These are phyloP conservation scores for Bradynema listronoti DNA, from an alignment of 1,140 invertebrate species.

Conservation along the genomic window DNA sequence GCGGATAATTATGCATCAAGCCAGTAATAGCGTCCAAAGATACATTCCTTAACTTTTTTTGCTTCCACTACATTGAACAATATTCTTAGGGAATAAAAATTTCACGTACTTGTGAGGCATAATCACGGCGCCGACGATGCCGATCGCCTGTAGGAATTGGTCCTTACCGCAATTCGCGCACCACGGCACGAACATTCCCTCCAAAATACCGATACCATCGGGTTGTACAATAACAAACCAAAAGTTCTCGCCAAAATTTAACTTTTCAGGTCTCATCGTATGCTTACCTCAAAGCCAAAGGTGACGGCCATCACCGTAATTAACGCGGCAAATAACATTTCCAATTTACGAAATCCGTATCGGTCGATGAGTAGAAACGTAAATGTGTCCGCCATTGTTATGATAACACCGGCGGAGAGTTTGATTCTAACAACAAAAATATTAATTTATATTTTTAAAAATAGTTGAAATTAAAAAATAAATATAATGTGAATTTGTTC, in stretches of 20 bases:
- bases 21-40: too few relatives aligned
- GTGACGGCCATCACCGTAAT: constrained; percentile 78
- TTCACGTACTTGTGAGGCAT: constrained; percentile 82
- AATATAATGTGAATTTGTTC: too few relatives aligned
- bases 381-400: constrained; percentile 81
- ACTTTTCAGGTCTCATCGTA: too few relatives aligned
- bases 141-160: constrained; percentile 73
- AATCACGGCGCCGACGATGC: constrained; percentile 70
- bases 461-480: too few relatives aligned
- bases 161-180: constrained; percentile 68
- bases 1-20: too few relatives aligned
- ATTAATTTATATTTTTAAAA: too few relatives aligned
- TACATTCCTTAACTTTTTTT: too few relatives aligned
- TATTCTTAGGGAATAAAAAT: too few relatives aligned
- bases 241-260: too few relatives aligned
- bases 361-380: constrained; percentile 84
- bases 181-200: constrained; percentile 78
- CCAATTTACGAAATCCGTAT: constrained; percentile 80
- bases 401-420: constrained; percentile 75
- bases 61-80: too few relatives aligned
- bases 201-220: constrained; percentile 67
- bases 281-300: constrained; percentile 81
- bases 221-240: constrained; percentile 62
- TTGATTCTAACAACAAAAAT: too few relatives aligned
- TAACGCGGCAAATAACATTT: constrained; percentile 76